A percentile compares a stretch with the other conserved stretches of the same genome.
Evolutionary conservation across 2,888 invertebrate species (phyloP).

Genomic region (Polyommatus icarus): DNA sequence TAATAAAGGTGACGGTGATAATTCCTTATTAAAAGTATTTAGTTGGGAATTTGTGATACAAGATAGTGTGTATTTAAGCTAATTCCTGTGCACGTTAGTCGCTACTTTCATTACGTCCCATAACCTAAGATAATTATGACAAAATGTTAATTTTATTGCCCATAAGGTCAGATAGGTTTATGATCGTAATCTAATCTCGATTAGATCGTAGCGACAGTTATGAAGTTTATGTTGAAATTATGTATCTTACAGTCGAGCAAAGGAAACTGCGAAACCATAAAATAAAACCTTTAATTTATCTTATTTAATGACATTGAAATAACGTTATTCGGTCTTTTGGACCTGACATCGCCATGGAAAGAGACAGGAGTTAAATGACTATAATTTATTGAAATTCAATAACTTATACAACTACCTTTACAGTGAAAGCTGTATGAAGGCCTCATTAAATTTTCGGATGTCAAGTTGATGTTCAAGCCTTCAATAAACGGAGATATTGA

Average conservation of each 20-base stretch:
- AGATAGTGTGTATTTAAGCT: not conserved
- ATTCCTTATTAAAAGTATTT: not conserved
- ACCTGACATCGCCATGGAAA: not conserved
- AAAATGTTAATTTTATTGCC: slow-evolving; percentile 15
- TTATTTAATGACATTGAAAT: not conserved
- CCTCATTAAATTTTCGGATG: slow-evolving; percentile 8
- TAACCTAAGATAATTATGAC: not conserved
- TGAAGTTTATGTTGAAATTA: not conserved
- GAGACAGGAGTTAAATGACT: not conserved
- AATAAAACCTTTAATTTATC: not conserved
- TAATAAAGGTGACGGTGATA: not conserved
- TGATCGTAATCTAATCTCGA: not conserved
- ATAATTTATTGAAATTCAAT: slow-evolving; percentile 19
- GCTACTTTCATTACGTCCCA: not conserved
- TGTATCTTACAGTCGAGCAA: not conserved
- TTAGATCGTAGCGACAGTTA: not conserved
- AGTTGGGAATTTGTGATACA: not conserved
- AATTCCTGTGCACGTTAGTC: not conserved
- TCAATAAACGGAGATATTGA: slow-evolving; percentile 42
- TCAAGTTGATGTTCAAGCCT: slow-evolving; percentile 23
- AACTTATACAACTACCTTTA: slow-evolving; percentile 4
- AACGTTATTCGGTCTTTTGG: not conserved
- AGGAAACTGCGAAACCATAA: not conserved
- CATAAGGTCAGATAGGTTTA: not conserved
- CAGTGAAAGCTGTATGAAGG: slow-evolving; percentile 11